phyloP scores from a whole-genome alignment of 2,888 invertebrate genomes.

The Pandemis corylana region DNA sequence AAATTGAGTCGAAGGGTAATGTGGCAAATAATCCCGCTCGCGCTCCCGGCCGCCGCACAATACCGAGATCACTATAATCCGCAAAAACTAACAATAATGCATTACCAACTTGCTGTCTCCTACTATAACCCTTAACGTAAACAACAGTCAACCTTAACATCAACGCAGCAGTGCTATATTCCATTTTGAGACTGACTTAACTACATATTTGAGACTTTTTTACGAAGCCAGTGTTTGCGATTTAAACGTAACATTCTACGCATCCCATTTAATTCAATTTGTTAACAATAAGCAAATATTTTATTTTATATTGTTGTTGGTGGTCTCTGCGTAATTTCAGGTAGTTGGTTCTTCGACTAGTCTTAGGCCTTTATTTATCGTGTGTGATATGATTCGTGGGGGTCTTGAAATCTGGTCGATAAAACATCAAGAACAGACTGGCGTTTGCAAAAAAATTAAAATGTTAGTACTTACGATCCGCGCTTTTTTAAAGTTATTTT shows the following conservation, averaged over 20 bases:
- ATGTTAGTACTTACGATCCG: not conserved
- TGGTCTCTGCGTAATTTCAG: slow-evolving; percentile 53
- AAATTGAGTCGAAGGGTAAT: slow-evolving; percentile 69
- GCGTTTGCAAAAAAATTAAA: not conserved
- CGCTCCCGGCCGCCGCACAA: slow-evolving; percentile 58
- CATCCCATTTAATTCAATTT: slow-evolving; percentile 78
- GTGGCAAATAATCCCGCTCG: slow-evolving; percentile 80
- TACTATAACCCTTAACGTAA: slow-evolving; percentile 40
- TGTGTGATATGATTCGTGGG: slow-evolving; percentile 6
- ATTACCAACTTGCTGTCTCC: slow-evolving; percentile 36
- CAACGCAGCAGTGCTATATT: not conserved
- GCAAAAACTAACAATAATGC: slow-evolving; percentile 74
- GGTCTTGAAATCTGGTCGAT: slow-evolving; percentile 9
- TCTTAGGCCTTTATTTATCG: slow-evolving; percentile 16
- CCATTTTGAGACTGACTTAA: not conserved
- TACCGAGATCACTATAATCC: slow-evolving; percentile 69
- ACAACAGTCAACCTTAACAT: slow-evolving; percentile 13
- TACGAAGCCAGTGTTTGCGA: slow-evolving; percentile 51
- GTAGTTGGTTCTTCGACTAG: slow-evolving; percentile 38
- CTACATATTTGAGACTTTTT: slow-evolving; percentile 43
- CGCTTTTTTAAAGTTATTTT: slow-evolving; percentile 3
- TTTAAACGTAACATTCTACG: slow-evolving; percentile 61
- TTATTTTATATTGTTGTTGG: slow-evolving; percentile 61
- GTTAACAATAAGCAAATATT: slow-evolving; percentile 69
- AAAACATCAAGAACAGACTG: not conserved